A percentile compares a stretch with the other conserved stretches of the same genome.
These are phyloP conservation scores for Semicossyphus pulcher DNA, from an alignment of 2,113 vertebrate species.

Conservation along the genomic window DNA sequence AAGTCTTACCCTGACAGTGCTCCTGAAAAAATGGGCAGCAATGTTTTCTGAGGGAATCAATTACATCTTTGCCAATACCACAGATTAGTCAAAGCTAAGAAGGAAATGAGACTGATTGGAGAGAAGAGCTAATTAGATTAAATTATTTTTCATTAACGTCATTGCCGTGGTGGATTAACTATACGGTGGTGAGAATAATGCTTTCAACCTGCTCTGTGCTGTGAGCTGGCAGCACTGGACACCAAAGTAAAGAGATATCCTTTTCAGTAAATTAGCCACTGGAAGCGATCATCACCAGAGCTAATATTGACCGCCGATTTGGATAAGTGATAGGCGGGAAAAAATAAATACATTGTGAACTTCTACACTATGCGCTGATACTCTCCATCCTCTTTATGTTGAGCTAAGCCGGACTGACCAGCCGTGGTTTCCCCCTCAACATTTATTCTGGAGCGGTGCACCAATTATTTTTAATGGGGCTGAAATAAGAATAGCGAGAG, in stretches of 20 bases:
- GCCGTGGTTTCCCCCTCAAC: slow-evolving; percentile 62
- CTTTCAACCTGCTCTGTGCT: slow-evolving; percentile 44
- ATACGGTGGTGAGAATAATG: slow-evolving; percentile 47
- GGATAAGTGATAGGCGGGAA: slow-evolving; percentile 57
- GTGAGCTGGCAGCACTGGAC: slow-evolving; percentile 34
- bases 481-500: slow-evolving; percentile 60
- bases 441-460: slow-evolving; percentile 69
- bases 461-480: slow-evolving; percentile 76
- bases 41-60: slow-evolving; percentile 36
- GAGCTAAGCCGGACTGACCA: slow-evolving; percentile 54
- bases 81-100: slow-evolving; percentile 48
- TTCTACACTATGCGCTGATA: slow-evolving; percentile 50
- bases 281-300: slow-evolving; percentile 60
- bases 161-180: slow-evolving; percentile 53
- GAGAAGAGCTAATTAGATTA: slow-evolving; percentile 65
- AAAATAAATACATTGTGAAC: slow-evolving; percentile 59
- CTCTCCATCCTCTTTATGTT: slow-evolving; percentile 50
- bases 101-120: slow-evolving; percentile 64
- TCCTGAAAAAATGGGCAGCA: slow-evolving; percentile 13
- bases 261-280: slow-evolving; percentile 61
- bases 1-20: not conserved
- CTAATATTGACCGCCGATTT: slow-evolving; percentile 65
- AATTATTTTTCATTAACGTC: slow-evolving; percentile 67
- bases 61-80: slow-evolving; percentile 18
- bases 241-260: slow-evolving; percentile 56